These are phyloP conservation scores for Crypturellus undulatus DNA, from an alignment of 2,113 vertebrate genomes.

Conservation along the genomic window DNA sequence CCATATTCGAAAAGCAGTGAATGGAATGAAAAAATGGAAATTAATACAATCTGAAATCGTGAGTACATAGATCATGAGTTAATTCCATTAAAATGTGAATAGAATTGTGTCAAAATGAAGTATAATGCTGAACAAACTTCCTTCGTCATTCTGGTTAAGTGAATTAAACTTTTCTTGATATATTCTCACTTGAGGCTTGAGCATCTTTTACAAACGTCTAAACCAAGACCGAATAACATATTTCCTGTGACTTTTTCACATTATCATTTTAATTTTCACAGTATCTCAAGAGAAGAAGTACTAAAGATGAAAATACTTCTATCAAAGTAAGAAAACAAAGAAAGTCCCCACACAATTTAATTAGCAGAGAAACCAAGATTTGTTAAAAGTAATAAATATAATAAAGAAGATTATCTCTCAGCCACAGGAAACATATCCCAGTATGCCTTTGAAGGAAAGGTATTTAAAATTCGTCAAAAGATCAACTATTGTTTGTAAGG, in stretches of 20 bases:
- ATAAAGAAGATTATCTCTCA: slow-evolving; percentile 24
- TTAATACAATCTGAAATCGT: background rate
- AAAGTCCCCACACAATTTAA: slow-evolving; percentile 16
- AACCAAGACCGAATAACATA: slow-evolving; percentile 17
- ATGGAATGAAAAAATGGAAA: slow-evolving; percentile 22
- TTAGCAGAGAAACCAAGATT: slow-evolving; percentile 38
- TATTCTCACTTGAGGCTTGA: slow-evolving; percentile 17
- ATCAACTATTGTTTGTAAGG: slow-evolving; percentile 60
- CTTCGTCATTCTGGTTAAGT: background rate
- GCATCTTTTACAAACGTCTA: slow-evolving; percentile 18
- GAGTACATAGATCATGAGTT: background rate
- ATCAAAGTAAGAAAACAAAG: slow-evolving; percentile 1
- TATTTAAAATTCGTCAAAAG: slow-evolving; percentile 53
- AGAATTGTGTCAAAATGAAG: slow-evolving; percentile 37
- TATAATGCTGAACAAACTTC: slow-evolving; percentile 21
- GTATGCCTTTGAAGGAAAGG: slow-evolving; percentile 17
- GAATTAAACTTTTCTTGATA: slow-evolving; percentile 36
- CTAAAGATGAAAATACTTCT: slow-evolving; percentile 18
- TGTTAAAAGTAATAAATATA: slow-evolving; percentile 49
- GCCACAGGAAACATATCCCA: slow-evolving; percentile 11
- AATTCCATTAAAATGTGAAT: slow-evolving; percentile 31
- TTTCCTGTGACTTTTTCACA: slow-evolving; percentile 15
- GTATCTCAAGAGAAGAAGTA: slow-evolving; percentile 36
- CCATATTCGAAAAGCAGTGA: background rate
- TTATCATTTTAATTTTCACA: slow-evolving; percentile 51